phyloP scores from a whole-genome alignment of 1,140 invertebrate genomes.

The Brachystomella parvula region DNA sequence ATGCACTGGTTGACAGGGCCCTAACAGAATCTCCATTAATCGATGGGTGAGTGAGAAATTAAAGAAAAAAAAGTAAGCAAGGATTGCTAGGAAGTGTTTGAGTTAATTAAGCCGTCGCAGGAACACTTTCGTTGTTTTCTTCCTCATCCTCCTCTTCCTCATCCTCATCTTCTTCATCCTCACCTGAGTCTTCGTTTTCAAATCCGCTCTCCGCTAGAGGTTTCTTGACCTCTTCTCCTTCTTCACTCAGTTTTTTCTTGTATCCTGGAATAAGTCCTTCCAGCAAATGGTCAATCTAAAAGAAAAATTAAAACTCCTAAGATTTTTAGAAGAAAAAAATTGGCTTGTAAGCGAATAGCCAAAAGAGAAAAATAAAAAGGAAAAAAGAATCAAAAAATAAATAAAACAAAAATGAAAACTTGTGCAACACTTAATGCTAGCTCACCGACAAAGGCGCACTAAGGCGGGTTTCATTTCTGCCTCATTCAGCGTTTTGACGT shows the following conservation, averaged over 20 bases:
- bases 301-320: not conserved
- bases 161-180: conserved; percentile 19
- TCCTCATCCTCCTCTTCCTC: not conserved
- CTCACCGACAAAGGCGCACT: too few species aligned
- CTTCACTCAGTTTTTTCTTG: not conserved
- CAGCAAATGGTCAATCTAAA: conserved; percentile 7
- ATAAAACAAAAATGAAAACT: too few species aligned
- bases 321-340: conserved; percentile 10
- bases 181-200: conserved; percentile 4
- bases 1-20: not conserved
- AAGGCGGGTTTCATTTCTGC: too few species aligned
- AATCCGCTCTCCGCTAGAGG: not conserved
- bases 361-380: too few species aligned
- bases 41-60: conserved; percentile 4
- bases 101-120: not conserved
- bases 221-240: not conserved
- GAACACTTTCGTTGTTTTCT: not conserved
- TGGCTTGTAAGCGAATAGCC: too few species aligned
- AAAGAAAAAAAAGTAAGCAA: not conserved
- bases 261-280: conserved; percentile 4
- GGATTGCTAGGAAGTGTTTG: not conserved
- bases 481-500: too few species aligned
- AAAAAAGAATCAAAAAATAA: too few species aligned
- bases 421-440: too few species aligned
- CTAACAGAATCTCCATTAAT: conserved; percentile 8